Base-by-base conservation (phyloP, 2,888 invertebrate species). In the Elegia similella region DNA sequence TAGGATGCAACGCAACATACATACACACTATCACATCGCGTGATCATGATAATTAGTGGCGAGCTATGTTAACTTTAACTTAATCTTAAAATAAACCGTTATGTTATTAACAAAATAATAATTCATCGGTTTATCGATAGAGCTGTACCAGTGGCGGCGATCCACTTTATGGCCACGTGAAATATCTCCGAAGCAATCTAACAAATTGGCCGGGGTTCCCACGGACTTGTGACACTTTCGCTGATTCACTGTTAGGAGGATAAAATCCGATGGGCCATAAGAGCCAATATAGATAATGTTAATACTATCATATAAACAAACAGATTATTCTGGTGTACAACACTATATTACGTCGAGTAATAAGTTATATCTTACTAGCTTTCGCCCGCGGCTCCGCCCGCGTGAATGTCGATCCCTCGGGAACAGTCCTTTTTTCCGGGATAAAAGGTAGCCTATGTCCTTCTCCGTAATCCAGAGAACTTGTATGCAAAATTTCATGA, bases 181-280 rank as follows among this genome's bases (percentile, higher is more conserved):
- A 34, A 50, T 50, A 50, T 50, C 48, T 50, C 50, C 50, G 13
- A 34, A 50, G 34, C 50, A 50, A 50, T 50, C 50, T 34, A 16
- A 34, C 50, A 50, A 50, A 50, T 50, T 50, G 50, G 50, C 16
- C 13, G 6, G 8, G 32, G 32, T 50, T 50, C 50, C 17, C 50
- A 50, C 34, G 50, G 38, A 50, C 34, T 12, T 17, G 50, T 50
- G 50, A 50, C 50, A 50, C 50, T 50, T 50, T 50, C 34, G 50
- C 15, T 50, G 34, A 50, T 50, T 50, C 30, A 46, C 47, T 30
- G 47, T 30, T 46, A 46, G 46, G 23, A 12, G 46, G 23, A 46
- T 46, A 0, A 46, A 46, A 46, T 23, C 46, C 12, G 23, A 23
- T 23, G 2, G 38, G n/a, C 12, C 38, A 38, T 38, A 38, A 38